Evolutionary conservation across 2,113 vertebrate genomes (phyloP).

Genomic region (Uria lomvia): DNA sequence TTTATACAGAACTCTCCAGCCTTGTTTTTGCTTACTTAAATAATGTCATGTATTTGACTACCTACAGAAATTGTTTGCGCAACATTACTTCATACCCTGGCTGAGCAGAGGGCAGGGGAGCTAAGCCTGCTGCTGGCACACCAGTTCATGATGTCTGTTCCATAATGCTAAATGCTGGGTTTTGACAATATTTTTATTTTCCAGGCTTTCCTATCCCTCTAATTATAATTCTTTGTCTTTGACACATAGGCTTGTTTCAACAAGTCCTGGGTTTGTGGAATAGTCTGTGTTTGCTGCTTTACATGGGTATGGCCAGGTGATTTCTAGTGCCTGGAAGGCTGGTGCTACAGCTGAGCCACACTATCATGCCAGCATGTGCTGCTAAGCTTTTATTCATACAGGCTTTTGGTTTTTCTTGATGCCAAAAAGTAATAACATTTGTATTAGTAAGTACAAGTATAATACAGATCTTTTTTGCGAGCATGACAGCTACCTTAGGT

Average conservation of each 20-base stretch:
- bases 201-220: not conserved
- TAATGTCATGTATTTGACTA: not conserved
- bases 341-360: not conserved
- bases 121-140: not conserved
- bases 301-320: not conserved
- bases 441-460: not conserved
- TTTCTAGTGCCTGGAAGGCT: not conserved
- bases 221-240: not conserved
- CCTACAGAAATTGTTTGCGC: not conserved
- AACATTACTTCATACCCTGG: not conserved
- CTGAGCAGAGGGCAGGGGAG: not conserved
- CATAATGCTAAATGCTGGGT: not conserved
- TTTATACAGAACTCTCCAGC: not conserved
- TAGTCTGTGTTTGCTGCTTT: not conserved
- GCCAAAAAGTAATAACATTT: not conserved
- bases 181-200: not conserved
- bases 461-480: not conserved
- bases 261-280: accelerated
- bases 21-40: not conserved
- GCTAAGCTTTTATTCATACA: not conserved
- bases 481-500: not conserved
- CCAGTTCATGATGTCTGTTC: not conserved
- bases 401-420: not conserved
- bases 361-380: not conserved
- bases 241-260: not conserved